Evolutionary conservation across 2,797 vertebrate species (phyloP), one percentile per base, ranked within the genome.

Genomic region (Monodelphis domestica): DNA sequence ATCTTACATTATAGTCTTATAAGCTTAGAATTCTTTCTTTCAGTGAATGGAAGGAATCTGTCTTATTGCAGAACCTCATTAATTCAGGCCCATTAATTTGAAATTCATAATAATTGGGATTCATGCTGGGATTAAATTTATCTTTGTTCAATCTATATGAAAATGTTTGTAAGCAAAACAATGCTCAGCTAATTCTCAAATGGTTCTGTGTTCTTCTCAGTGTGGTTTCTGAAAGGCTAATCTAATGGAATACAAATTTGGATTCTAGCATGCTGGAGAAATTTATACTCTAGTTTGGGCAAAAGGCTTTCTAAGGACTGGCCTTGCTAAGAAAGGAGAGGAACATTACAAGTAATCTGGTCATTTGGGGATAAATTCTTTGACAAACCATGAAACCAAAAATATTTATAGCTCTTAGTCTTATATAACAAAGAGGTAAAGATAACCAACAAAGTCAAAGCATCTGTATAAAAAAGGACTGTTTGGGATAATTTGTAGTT

Each of bases 401-500:
- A 45, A 45, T n/a, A 78, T 45, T 78, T 78, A 45, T 26, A 78
- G 38, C 38, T 78, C 38, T 78, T 9, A 10, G 9, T 78, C 21
- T 1, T 10, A 2, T 78, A 78, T 17, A 63, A 78, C 78, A 10
- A 78, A 21, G 21, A 9, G 45, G 21, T 45, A 78, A 78, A 45
- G 38, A 78, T 21, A n/a, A n/a, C n/a, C n/a, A n/a, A 97, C 97
- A 95, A 97, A 96, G 97, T 97, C 97, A 63, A n/a, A 63, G 33
- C 5, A 12, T 98, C 94, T 96, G 98, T 98, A 98, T 95, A 1
- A 98, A 97, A n/a, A 98, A 97, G 98, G 98, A 63, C 98, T 97
- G 97, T 96, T 92, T 97, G 88, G 97, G 97, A 91, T 98, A 97
- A 98, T 98, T 98, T 97, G 97, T 98, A 98, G 98, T 97, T 93